These are phyloP conservation scores for Mycalesis mineus DNA, from an alignment of 2,888 invertebrate genomes.

Conservation along the genomic window DNA sequence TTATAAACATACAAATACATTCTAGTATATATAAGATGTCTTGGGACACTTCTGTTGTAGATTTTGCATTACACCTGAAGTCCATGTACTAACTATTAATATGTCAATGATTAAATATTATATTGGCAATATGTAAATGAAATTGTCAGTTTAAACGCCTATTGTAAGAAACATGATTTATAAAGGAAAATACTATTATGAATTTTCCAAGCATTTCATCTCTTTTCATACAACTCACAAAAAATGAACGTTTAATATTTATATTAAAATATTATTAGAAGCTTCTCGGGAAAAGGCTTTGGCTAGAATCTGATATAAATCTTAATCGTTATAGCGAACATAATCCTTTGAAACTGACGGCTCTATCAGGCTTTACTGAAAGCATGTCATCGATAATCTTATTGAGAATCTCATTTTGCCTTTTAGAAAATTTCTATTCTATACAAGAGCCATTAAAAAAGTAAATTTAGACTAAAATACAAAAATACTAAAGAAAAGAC, in stretches of 20 bases:
- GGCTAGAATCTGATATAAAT: slow-evolving; percentile 5
- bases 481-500: too few relatives aligned
- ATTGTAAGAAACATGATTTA: too few relatives aligned
- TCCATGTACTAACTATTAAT: too few relatives aligned
- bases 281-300: background rate
- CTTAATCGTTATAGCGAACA: slow-evolving; percentile 12
- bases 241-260: background rate
- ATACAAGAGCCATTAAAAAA: background rate
- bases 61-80: too few relatives aligned
- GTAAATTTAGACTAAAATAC: background rate
- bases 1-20: too few relatives aligned
- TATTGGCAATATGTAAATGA: too few relatives aligned
- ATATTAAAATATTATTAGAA: too few relatives aligned
- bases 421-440: slow-evolving; percentile 6
- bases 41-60: too few relatives aligned
- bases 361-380: slow-evolving; percentile 18
- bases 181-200: too few relatives aligned
- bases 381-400: slow-evolving; percentile 14
- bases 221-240: background rate
- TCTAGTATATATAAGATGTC: too few relatives aligned
- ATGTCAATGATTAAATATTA: too few relatives aligned
- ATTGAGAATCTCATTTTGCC: slow-evolving; percentile 10
- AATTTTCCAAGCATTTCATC: background rate
- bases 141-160: too few relatives aligned
- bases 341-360: slow-evolving; percentile 15